phyloP scores from a whole-genome alignment of 2,113 vertebrate species.

The Sinocyclocheilus anophthalmus region DNA sequence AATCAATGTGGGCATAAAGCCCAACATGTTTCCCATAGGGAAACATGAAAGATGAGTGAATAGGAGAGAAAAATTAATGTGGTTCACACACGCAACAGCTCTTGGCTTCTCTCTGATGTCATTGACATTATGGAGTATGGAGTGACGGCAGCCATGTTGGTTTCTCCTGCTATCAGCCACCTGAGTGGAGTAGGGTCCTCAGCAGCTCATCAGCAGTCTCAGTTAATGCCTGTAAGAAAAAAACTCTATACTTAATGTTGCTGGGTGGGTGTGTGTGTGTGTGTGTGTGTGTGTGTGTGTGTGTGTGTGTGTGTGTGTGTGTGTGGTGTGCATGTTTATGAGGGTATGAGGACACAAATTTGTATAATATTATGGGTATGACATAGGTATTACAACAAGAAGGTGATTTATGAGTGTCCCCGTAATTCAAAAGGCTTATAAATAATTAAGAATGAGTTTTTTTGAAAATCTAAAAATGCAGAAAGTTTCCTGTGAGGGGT shows the following conservation, averaged over 20 bases:
- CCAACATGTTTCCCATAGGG: background rate
- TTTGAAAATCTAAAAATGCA: too few species aligned
- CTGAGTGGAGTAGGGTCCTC: conserved; percentile 37
- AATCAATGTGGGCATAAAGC: background rate
- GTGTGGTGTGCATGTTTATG: too few species aligned
- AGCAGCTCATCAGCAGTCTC: background rate
- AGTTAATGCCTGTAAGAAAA: conserved; percentile 27
- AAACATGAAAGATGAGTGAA: background rate
- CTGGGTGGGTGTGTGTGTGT: too few species aligned
- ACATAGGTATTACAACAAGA: too few species aligned
- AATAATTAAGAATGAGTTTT: too few species aligned
- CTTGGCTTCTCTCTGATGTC: conserved; percentile 2
- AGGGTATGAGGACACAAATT: too few species aligned
- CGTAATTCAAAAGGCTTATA: too few species aligned
- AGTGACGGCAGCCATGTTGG: conserved; percentile 38
- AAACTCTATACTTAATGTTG: background rate
- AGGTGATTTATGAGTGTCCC: too few species aligned
- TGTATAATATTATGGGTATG: too few species aligned
- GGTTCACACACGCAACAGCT: background rate
- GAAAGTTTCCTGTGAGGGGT: too few species aligned
- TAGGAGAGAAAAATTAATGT: background rate
- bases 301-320: too few species aligned
- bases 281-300: too few species aligned
- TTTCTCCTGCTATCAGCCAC: conserved; percentile 26
- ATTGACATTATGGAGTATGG: conserved; percentile 23